Base-by-base conservation (phyloP, 2,888 invertebrate species). In the Eilema griseolum region DNA sequence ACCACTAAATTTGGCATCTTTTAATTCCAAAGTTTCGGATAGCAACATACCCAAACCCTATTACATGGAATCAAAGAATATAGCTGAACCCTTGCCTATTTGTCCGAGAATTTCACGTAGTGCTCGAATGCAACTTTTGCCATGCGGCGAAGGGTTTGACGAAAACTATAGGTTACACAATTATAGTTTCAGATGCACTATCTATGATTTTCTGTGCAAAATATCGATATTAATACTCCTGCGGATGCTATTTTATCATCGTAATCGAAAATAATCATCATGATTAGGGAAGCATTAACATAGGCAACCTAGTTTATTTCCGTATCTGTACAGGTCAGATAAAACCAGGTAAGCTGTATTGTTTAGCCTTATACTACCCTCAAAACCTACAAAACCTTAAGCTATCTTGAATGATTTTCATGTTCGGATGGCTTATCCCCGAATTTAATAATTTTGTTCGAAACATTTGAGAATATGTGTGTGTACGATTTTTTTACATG, bases 141-240 rank as follows among this genome's bases (percentile, higher is more conserved):
- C 2, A 52, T 0, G 20, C 5, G n/a, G 8, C 52, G n/a, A 46
- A 20, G 46, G n/a, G 5, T 52, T 3, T n/a, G 3, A 52, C 8
- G 52, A n/a, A 52, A 52, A 52, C 52, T n/a, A 52, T n/a, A 52
- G n/a, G n/a, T n/a, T 46, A 20, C 20, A 16, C 46, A 46, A 46
- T 14, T 46, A 20, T 52, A n/a, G 20, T 52, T 52, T 24, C 23
- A 57, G 14, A 24, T 57, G 57, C 26, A 59, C 24, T 26, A 28
- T 14, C 12, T 16, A 26, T 14, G 52, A 52, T n/a, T 26, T 24
- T 24, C 7, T 4, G 26, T 20, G 28, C 26, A 59, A 12, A 24
- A 59, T 28, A 16, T 59, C 59, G 28, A 28, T 59, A 59, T 59
- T 59, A 59, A 59, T 59, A 59, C 59, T 59, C 59, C 16, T 26